Conservation (phyloP, 2,113 vertebrate species). For the Tetrax tetrax region DNA sequence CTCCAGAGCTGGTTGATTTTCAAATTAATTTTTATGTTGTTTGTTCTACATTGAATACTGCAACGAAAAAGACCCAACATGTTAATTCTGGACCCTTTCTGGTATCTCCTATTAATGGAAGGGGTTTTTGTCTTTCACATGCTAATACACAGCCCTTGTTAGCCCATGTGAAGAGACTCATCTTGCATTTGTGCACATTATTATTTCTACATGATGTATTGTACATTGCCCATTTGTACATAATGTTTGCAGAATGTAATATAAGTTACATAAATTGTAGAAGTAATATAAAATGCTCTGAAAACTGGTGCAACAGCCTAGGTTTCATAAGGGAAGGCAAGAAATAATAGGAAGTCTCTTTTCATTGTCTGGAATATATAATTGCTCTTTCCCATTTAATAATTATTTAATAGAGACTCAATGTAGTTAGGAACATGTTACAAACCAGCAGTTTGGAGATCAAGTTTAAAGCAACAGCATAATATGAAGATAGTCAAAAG, state of each 20-base stretch:
- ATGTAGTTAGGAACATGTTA: neutral
- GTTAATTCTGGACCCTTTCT: neutral
- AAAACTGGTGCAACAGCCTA: neutral
- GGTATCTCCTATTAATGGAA: neutral
- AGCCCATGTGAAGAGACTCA: neutral
- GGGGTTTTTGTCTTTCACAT: neutral
- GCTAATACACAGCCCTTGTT: neutral
- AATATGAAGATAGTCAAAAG: neutral
- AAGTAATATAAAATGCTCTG: neutral
- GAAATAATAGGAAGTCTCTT: neutral
- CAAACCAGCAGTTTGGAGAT: neutral
- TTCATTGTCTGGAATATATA: neutral
- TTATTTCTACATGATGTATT: neutral
- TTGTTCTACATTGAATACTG: neutral
- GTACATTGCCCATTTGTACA: neutral
- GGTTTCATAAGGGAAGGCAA: neutral
- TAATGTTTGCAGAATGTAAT: neutral
- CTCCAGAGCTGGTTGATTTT: neutral
- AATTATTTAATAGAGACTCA: neutral
- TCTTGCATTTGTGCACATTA: neutral
- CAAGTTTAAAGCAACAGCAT: neutral
- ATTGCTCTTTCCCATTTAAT: neutral
- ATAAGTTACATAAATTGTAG: too few relatives aligned
- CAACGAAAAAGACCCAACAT: neutral
- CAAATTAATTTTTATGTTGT: neutral